Conservation (phyloP, 2,888 invertebrate species). For the Congeria kusceri region DNA sequence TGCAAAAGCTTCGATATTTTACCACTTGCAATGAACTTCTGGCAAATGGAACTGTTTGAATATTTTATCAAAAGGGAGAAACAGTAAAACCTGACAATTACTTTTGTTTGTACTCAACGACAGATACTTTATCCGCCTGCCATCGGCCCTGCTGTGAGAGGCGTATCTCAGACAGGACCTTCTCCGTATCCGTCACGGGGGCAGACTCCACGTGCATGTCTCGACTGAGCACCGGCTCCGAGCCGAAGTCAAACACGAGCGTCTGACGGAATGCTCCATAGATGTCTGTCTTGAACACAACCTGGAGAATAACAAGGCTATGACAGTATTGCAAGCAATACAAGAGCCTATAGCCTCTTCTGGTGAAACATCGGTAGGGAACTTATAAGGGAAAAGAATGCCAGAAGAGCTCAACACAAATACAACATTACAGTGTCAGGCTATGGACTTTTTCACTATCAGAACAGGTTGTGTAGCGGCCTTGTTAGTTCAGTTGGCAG, state of each 20-base stretch:
- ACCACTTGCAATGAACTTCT: too few relatives aligned
- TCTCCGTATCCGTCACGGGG: constrained; percentile 88
- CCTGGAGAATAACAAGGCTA: constrained; percentile 69
- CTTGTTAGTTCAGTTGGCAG: too few relatives aligned
- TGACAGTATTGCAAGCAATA: too few relatives aligned
- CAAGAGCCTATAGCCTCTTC: too few relatives aligned
- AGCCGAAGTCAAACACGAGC: constrained; percentile 91
- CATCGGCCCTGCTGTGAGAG: constrained; percentile 86
- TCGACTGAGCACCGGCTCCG: constrained; percentile 85
- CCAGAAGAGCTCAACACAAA: background rate
- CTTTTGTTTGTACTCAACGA: constrained; percentile 85
- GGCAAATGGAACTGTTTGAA: too few relatives aligned
- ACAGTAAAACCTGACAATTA: constrained; percentile 67
- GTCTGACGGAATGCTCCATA: constrained; percentile 93
- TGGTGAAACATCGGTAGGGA: too few relatives aligned
- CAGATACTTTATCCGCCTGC: constrained; percentile 87
- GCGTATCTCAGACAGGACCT: constrained; percentile 78
- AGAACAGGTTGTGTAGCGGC: too few relatives aligned
- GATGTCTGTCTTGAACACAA: constrained; percentile 90
- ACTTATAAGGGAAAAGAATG: background rate
- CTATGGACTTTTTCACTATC: too few relatives aligned
- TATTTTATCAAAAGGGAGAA: background rate
- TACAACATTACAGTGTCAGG: background rate
- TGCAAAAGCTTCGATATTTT: too few relatives aligned
- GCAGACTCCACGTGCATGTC: constrained; percentile 91